Percentiles rank a stretch among this genome's conserved stretches.
Conservation (phyloP, 2,888 invertebrate species). For the Ochropleura plecta region DNA sequence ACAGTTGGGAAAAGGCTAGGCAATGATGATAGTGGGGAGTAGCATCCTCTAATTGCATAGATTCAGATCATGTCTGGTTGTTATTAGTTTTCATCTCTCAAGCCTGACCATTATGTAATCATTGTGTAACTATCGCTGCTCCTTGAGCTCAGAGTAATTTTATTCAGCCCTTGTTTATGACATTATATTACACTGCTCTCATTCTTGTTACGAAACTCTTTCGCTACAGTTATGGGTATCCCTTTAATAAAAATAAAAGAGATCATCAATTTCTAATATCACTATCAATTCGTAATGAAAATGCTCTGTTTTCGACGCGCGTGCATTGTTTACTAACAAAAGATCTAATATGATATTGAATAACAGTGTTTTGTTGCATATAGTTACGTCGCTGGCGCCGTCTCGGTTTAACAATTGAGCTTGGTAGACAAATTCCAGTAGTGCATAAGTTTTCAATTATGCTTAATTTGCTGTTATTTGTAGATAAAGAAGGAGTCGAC, state of each 20-base stretch:
- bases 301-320: constrained; percentile 30
- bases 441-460: constrained; percentile 20
- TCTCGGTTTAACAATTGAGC: constrained; percentile 15
- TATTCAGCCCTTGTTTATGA: not conserved
- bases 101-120: not conserved
- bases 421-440: constrained; percentile 16
- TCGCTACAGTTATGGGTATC: not conserved
- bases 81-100: not conserved
- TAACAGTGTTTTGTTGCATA: constrained; percentile 39
- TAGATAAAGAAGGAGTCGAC: not conserved
- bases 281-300: constrained; percentile 19
- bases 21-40: too few relatives aligned
- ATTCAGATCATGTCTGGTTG: not conserved
- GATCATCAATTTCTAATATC: constrained; percentile 37
- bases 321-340: constrained; percentile 52
- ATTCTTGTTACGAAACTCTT: constrained; percentile 33
- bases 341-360: constrained; percentile 47
- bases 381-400: constrained; percentile 48
- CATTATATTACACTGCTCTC: not conserved
- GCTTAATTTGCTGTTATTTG: constrained; percentile 17
- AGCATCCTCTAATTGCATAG: not conserved
- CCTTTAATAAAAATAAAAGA: constrained; percentile 45
- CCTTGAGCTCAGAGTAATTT: not conserved
- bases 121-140: not conserved
- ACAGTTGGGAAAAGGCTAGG: too few relatives aligned